These are phyloP conservation scores for Ancistrus triradiatus DNA, from an alignment of 2,113 vertebrate species.

Conservation along the genomic window DNA sequence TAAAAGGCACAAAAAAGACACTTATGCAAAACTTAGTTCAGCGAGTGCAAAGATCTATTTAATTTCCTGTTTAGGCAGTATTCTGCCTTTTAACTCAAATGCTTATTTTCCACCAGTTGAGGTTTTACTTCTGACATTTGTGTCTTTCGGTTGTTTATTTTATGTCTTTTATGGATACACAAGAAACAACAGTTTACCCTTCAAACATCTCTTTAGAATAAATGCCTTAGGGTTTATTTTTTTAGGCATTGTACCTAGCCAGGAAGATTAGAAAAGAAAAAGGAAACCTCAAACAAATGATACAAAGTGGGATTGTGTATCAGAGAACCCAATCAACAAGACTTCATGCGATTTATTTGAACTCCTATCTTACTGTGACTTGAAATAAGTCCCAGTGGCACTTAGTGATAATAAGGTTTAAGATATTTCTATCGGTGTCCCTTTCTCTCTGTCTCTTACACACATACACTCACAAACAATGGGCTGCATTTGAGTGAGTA, in stretches of 20 bases:
- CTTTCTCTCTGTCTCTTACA: constrained; percentile 16
- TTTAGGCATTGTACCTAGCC: constrained; percentile 28
- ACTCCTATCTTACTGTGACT: constrained; percentile 43
- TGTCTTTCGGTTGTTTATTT: too few relatives aligned
- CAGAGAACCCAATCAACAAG: constrained; percentile 36
- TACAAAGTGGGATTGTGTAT: constrained; percentile 28
- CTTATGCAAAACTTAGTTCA: background rate
- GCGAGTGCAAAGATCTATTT: background rate
- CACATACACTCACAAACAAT: background rate
- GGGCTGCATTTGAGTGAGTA: constrained; percentile 17
- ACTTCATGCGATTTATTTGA: constrained; percentile 41
- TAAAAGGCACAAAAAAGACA: constrained; percentile 1
- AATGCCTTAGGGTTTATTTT: constrained; percentile 50
- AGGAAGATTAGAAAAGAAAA: constrained; percentile 28
- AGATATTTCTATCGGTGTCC: constrained; percentile 58
- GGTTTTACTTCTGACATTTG: constrained; percentile 10
- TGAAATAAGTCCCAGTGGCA: constrained; percentile 53
- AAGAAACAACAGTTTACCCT: constrained; percentile 45
- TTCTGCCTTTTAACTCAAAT: background rate
- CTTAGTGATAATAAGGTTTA: constrained; percentile 67
- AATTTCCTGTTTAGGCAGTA: constrained; percentile 14
- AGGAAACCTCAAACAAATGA: constrained; percentile 36
- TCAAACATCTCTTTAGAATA: constrained; percentile 38
- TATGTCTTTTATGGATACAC: constrained; percentile 44
- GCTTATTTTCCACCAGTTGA: constrained; percentile 4